Evolutionary conservation across 2,797 vertebrate genomes (phyloP), one percentile per base, ranked within the genome.

Genomic region (Epinephelus awoara): DNA sequence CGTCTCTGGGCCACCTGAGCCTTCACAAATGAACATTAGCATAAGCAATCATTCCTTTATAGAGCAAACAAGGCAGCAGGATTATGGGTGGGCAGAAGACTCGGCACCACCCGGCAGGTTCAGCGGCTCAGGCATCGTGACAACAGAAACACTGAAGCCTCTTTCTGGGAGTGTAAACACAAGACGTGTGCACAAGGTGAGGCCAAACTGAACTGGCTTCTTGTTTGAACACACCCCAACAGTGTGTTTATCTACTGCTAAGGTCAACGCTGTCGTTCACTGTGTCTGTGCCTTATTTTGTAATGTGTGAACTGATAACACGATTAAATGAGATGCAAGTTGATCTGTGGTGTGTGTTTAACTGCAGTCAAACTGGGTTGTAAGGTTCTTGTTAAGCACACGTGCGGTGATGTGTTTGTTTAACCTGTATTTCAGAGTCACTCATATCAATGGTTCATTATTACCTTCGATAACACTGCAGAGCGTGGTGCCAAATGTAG

Each of bases 141-240:
- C 21, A 72, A 38, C 40, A 67, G 47, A 73, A 58, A 55, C 51
- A 44, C 27, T 7, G 29, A 68, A 50, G 52, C 59, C 12, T 78
- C 34, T 34, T 34, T 34, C 34, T 34, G 34, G 34, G 34, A 68
- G 42, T 56, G 72, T 69, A 75, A 88, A 89, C 79, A 80, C 29
- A 19, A 56, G 18, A 25, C 3, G 71, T 92, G 79, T 89, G 74
- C 75, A 57, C 38, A 91, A 55, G 85, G 81, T 50, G 78, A 63
- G 49, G 85, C 73, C 2, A 6, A 62, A 77, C 64, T 29, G 10
- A 14, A 34, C 66, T 0, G 19, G n/a, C 34, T 3, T 59, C 59
- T 44, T 57, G 66, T 63, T 68, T 9, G 47, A 61, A 72, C 75
- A 61, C 80, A 64, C 80, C 80, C 65, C 18, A 6, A 29, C 54